A percentile compares a stretch with the other conserved stretches of the same genome.
phyloP scores from a whole-genome alignment of 2,888 invertebrate species.

The Heterodera filipjevi region DNA sequence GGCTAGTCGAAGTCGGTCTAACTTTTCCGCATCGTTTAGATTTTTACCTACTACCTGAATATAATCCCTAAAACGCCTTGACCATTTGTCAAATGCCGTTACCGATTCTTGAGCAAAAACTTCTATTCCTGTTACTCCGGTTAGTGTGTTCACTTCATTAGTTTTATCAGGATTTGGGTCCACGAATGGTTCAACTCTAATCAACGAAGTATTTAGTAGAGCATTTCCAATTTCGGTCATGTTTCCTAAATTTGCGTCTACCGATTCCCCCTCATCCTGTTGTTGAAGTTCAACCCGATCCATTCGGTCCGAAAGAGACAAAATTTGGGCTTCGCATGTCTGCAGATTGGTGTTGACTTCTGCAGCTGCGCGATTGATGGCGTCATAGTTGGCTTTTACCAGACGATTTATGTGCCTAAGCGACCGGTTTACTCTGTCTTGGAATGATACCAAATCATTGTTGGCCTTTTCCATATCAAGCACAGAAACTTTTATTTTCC shows the following conservation, averaged over 20 bases:
- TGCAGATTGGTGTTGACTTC: conserved; percentile 3
- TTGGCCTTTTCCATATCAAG: background rate
- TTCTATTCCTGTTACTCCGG: conserved; percentile 5
- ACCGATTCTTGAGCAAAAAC: conserved; percentile 16
- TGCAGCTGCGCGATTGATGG: background rate
- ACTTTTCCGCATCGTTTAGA: background rate
- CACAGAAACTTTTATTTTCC: background rate
- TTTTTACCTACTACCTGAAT: background rate
- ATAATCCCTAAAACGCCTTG: conserved; percentile 8
- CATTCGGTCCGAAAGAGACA: background rate
- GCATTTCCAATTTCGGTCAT: background rate
- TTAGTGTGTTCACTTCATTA: conserved; percentile 1
- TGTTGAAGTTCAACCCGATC: background rate
- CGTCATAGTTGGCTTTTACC: background rate
- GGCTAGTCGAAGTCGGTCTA: conserved; percentile 7
- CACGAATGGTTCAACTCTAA: conserved; percentile 21
- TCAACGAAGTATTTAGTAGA: background rate
- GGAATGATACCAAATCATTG: background rate
- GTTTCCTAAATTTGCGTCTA: background rate
- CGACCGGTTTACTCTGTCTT: conserved; percentile 5
- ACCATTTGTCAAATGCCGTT: conserved; percentile 19
- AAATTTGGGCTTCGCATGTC: conserved; percentile 4
- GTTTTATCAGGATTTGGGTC: background rate
- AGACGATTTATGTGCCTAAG: background rate
- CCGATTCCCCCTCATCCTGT: background rate